These are phyloP conservation scores for Bostrychus sinensis DNA, from an alignment of 2,113 vertebrate genomes.

Conservation along the genomic window DNA sequence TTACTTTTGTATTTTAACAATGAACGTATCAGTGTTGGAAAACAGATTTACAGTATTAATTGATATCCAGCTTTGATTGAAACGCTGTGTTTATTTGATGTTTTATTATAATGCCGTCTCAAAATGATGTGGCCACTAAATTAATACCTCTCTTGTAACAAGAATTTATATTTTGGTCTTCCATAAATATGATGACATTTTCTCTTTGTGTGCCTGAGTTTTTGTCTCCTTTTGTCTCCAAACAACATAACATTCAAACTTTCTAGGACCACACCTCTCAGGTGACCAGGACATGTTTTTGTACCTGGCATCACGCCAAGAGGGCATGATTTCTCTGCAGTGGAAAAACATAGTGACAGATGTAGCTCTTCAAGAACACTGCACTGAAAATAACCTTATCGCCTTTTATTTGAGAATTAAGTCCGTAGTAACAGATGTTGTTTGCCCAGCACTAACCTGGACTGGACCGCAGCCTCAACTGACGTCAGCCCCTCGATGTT, in stretches of 20 bases:
- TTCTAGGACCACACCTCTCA: too few relatives aligned
- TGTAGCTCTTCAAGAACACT: slow-evolving; percentile 28
- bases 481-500: slow-evolving; percentile 19
- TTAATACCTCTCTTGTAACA: slow-evolving; percentile 40
- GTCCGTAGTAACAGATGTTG: slow-evolving; percentile 32
- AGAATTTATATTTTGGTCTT: slow-evolving; percentile 65
- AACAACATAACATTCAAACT: not conserved
- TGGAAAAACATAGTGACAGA: slow-evolving; percentile 29
- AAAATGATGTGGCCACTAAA: slow-evolving; percentile 27
- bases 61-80: slow-evolving; percentile 1
- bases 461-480: not conserved
- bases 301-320: slow-evolving; percentile 5
- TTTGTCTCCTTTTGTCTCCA: slow-evolving; percentile 17
- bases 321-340: not conserved
- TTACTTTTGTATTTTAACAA: slow-evolving; percentile 54
- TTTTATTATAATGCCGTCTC: slow-evolving; percentile 8
- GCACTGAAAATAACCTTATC: slow-evolving; percentile 41
- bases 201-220: slow-evolving; percentile 14
- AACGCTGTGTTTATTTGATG: slow-evolving; percentile 26
- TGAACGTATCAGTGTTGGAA: slow-evolving; percentile 15
- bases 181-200: slow-evolving; percentile 42
- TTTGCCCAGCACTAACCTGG: slow-evolving; percentile 16
- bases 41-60: slow-evolving; percentile 7
- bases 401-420: slow-evolving; percentile 27
- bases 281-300: slow-evolving; percentile 34